phyloP scores from a whole-genome alignment of 2,888 invertebrate species.

The Pristionchus japonicus region DNA sequence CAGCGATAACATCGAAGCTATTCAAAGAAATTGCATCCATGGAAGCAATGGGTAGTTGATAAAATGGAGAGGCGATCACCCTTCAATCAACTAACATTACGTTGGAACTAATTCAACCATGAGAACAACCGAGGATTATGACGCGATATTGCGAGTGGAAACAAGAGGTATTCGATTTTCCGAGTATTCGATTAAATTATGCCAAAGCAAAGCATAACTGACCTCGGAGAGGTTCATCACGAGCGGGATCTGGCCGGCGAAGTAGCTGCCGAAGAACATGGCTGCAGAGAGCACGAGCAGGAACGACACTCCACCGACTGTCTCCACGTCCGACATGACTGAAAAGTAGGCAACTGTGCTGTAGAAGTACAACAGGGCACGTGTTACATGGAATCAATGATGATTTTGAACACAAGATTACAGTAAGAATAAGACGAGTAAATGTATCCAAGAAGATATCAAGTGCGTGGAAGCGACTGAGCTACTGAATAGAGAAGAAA shows the following conservation, averaged over 20 bases:
- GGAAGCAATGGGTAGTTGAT: too few species aligned
- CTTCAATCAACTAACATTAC: too few species aligned
- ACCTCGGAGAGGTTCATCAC: constrained; percentile 96
- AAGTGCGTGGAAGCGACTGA: not conserved
- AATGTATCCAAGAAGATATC: too few species aligned
- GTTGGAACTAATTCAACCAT: too few species aligned
- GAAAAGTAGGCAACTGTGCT: too few species aligned
- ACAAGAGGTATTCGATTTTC: too few species aligned
- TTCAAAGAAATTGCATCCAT: too few species aligned
- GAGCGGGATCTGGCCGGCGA: constrained; percentile 94
- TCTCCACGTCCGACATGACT: constrained; percentile 74
- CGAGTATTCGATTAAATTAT: too few species aligned
- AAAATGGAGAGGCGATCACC: too few species aligned
- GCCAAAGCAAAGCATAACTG: constrained; percentile 61
- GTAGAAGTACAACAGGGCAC: not conserved
- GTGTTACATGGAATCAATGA: not conserved
- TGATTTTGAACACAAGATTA: not conserved
- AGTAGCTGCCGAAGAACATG: constrained; percentile 95
- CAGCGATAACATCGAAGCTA: too few species aligned
- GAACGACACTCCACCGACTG: constrained; percentile 87
- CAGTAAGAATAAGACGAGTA: not conserved
- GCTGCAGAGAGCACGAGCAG: constrained; percentile 88
- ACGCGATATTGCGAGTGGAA: too few species aligned
- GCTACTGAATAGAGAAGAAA: not conserved
- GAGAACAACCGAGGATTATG: too few species aligned